Conservation (phyloP, 2,113 vertebrate species). For the Corythaixoides concolor region DNA sequence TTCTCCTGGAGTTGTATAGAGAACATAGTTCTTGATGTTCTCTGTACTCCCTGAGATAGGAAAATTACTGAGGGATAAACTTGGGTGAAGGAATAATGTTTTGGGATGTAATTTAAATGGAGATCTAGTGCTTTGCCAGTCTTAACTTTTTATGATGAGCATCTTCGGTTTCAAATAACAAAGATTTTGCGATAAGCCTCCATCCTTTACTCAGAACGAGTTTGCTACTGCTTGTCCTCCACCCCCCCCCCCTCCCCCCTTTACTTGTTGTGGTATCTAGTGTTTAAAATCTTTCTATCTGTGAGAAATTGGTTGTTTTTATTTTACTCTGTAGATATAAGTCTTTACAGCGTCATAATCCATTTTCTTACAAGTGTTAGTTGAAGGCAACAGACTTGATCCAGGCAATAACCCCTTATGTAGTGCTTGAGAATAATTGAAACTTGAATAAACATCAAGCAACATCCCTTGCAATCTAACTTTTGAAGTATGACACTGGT, state of each 20-base stretch:
- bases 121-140: neutral
- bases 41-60: neutral
- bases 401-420: neutral
- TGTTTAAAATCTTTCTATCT: neutral
- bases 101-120: neutral
- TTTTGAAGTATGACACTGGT: neutral
- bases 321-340: neutral
- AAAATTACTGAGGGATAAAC: neutral
- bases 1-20: neutral
- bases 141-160: neutral
- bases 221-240: neutral
- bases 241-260: fast-evolving
- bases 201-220: neutral
- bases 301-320: neutral
- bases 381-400: neutral
- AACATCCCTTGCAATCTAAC: neutral
- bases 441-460: neutral
- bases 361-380: neutral
- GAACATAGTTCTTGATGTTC: neutral
- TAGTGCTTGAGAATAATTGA: neutral
- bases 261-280: neutral
- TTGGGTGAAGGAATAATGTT: neutral
- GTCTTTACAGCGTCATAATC: neutral
- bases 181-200: neutral
- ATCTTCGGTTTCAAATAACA: neutral